Evolutionary conservation across 2,888 invertebrate species (phyloP).

Genomic region (Drosophila nr. medialis): DNA sequence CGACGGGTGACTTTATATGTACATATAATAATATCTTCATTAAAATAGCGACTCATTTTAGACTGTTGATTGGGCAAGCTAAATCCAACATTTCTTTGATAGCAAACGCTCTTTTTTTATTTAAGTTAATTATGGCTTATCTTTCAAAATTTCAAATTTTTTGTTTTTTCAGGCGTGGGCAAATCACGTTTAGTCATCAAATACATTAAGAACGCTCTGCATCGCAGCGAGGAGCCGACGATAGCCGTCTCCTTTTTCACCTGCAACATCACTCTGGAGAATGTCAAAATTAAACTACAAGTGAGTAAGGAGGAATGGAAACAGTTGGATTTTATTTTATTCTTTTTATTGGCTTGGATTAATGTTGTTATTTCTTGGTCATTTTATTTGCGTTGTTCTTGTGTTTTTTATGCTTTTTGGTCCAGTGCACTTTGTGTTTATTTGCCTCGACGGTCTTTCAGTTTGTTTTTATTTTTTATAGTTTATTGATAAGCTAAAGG

Average conservation of each 20-base stretch:
- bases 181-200: conserved; percentile 94
- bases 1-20: neutral
- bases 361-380: conserved; percentile 45
- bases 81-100: too few species aligned
- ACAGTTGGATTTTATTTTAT: conserved; percentile 19
- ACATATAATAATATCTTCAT: neutral
- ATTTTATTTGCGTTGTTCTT: conserved; percentile 48
- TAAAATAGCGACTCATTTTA: neutral
- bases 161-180: conserved; percentile 90
- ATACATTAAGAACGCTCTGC: conserved; percentile 92
- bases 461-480: conserved; percentile 60
- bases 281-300: conserved; percentile 91
- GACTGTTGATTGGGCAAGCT: neutral
- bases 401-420: conserved; percentile 65
- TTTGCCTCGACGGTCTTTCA: conserved; percentile 36
- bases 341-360: conserved; percentile 25
- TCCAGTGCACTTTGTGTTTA: conserved; percentile 69
- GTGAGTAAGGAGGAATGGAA: conserved; percentile 84
- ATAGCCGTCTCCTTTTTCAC: conserved; percentile 96
- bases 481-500: conserved; percentile 76
- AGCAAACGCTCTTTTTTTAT: neutral
- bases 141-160: neutral
- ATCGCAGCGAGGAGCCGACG: conserved; percentile 91
- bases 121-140: neutral
- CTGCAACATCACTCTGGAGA: conserved; percentile 91